Base-by-base conservation (phyloP, 2,888 invertebrate species). In the Polydrusus cervinus region DNA sequence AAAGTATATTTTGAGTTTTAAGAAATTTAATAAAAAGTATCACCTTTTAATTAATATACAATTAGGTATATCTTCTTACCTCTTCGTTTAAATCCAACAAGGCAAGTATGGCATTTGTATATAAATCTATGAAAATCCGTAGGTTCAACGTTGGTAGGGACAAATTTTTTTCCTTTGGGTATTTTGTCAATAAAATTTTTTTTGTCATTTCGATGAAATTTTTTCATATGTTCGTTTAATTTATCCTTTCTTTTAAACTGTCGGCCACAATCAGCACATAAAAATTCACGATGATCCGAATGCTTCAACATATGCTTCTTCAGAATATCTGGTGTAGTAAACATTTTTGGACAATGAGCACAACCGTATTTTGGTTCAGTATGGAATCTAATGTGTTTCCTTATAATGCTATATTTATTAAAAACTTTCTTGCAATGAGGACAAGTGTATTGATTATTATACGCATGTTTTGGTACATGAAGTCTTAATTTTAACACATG, bases 201-300 rank as follows among this genome's bases (percentile, higher is more conserved):
- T 20, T 85, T 78, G 65, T 87, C 86, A 57, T 84, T 86, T 0
- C 83, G 82, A 84, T 94, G 93, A 88, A 92, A 90, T 71, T 92
- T 87, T 78, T 91, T 92, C 83, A 91, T 91, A 83, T 94, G 94
- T 80, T 93, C 93, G 79, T 91, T 91, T 62, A 94, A 86, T 83
- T 93, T 93, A 81, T 93, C 93, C 81, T 93, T 94, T 25, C 94
- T 89, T 82, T 94, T 94, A 84, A 94, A 95, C 84, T 93, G 93
- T 79, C 93, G 92, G 0, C 93, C 93, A 85, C 95, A 95, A 82
- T 91, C 90, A 5, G 93, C 91, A 83, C 95, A 95, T 77, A 93
- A 88, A 86, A 94, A 94, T 82, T 93, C 93, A 30, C 81, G 74
- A 80, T 89, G 89, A 80, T 91, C 90, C 0, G 91, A 91, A 84